phyloP scores from a whole-genome alignment of 2,888 invertebrate species.

The Leptinotarsa peninsularis region DNA sequence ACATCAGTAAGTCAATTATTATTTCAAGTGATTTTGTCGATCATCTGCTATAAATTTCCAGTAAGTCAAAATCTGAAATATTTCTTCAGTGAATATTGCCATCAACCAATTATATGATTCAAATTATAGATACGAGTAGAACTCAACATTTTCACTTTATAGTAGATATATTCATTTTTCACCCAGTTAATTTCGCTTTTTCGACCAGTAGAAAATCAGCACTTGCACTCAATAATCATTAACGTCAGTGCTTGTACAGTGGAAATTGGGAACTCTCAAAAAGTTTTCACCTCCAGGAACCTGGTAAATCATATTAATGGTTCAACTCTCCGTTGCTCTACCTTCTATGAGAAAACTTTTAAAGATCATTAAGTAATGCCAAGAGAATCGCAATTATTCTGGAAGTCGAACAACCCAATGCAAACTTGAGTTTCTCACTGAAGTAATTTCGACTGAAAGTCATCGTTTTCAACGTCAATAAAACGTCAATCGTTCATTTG shows the following conservation, averaged over 20 bases:
- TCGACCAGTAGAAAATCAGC: neutral
- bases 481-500: neutral
- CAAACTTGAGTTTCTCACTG: slow-evolving; percentile 26
- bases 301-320: slow-evolving; percentile 42
- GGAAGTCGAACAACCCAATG: slow-evolving; percentile 29
- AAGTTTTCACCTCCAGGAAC: slow-evolving; percentile 37
- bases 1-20: no score
- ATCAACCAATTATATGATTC: no score
- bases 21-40: no score
- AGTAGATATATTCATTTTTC: no score
- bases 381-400: slow-evolving; percentile 34
- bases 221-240: slow-evolving; percentile 25
- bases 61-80: no score
- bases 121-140: no score
- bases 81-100: no score
- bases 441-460: slow-evolving; percentile 7
- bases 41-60: no score
- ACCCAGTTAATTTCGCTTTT: no score
- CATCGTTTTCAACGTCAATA: slow-evolving; percentile 11
- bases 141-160: no score
- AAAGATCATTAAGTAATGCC: slow-evolving; percentile 38
- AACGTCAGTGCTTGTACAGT: slow-evolving; percentile 30
- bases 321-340: slow-evolving; percentile 37
- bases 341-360: slow-evolving; percentile 38
- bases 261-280: slow-evolving; percentile 37